Percentiles rank a stretch among this genome's conserved stretches.
phyloP scores from a whole-genome alignment of 2,797 vertebrate species.

The Acomys russatus region DNA sequence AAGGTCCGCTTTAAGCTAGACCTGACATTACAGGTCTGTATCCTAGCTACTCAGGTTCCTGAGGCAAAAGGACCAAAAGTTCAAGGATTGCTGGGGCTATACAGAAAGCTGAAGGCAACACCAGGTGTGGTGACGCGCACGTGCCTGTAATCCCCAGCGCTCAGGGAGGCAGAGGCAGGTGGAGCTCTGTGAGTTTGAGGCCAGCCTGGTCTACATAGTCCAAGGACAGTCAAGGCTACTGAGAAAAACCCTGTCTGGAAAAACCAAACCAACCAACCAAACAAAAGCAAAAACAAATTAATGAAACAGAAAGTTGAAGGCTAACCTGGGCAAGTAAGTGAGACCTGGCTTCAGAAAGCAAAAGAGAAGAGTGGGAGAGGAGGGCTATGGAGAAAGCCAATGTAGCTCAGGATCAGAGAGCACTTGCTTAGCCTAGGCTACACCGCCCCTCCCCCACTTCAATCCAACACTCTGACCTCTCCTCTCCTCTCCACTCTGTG shows the following conservation, averaged over 20 bases:
- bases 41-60: background rate
- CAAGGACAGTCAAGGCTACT: too few relatives aligned
- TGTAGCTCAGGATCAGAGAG: background rate
- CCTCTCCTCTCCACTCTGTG: background rate
- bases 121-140: too few relatives aligned
- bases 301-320: too few relatives aligned
- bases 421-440: background rate
- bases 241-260: too few relatives aligned
- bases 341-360: background rate
- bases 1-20: background rate
- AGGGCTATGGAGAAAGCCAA: background rate
- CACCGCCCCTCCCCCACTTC: background rate
- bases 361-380: background rate
- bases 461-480: background rate
- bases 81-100: background rate
- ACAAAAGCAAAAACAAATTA: too few relatives aligned
- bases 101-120: too few relatives aligned
- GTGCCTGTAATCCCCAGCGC: too few relatives aligned
- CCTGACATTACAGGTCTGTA: background rate
- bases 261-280: too few relatives aligned
- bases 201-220: too few relatives aligned
- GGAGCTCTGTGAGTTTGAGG: too few relatives aligned
- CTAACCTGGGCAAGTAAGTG: background rate
- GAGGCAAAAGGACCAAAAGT: background rate
- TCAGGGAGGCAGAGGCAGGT: too few relatives aligned